These are phyloP conservation scores for Garrulus glandarius DNA, from an alignment of 2,797 vertebrate genomes.

Conservation along the genomic window DNA sequence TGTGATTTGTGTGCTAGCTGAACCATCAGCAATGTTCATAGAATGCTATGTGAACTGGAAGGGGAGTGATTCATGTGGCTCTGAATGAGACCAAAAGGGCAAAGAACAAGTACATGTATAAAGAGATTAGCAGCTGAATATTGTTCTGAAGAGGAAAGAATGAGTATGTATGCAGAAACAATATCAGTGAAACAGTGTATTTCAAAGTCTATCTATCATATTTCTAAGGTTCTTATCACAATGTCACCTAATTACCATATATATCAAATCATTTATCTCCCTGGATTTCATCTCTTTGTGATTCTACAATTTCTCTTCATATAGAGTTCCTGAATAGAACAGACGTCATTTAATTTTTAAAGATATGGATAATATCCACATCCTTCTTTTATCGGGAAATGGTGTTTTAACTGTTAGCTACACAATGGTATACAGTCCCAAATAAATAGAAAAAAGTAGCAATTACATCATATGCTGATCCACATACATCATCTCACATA, in stretches of 20 bases:
- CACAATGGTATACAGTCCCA: background rate
- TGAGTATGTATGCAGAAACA: background rate
- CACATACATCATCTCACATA: background rate
- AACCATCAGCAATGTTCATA: slow-evolving; percentile 53
- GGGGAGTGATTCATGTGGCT: slow-evolving; percentile 23
- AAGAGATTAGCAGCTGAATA: slow-evolving; percentile 42
- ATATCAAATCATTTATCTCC: background rate
- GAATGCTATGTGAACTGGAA: slow-evolving; percentile 60
- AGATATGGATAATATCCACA: background rate
- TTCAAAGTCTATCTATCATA: background rate
- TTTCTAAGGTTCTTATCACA: slow-evolving; percentile 25
- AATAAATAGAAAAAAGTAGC: background rate
- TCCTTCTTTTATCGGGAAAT: background rate
- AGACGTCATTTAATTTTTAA: background rate
- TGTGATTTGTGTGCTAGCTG: slow-evolving; percentile 59
- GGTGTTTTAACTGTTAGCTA: background rate
- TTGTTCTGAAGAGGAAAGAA: slow-evolving; percentile 31
- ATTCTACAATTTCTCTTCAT: background rate
- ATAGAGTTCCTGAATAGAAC: background rate
- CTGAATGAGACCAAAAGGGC: slow-evolving; percentile 47
- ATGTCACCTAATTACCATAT: slow-evolving; percentile 17
- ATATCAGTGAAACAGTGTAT: background rate
- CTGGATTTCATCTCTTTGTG: background rate
- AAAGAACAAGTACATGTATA: slow-evolving; percentile 57
- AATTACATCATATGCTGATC: background rate